A percentile compares a stretch with the other conserved stretches of the same genome.
These are phyloP conservation scores for Corythucha ciliata DNA, from an alignment of 2,888 invertebrate genomes.

Conservation along the genomic window DNA sequence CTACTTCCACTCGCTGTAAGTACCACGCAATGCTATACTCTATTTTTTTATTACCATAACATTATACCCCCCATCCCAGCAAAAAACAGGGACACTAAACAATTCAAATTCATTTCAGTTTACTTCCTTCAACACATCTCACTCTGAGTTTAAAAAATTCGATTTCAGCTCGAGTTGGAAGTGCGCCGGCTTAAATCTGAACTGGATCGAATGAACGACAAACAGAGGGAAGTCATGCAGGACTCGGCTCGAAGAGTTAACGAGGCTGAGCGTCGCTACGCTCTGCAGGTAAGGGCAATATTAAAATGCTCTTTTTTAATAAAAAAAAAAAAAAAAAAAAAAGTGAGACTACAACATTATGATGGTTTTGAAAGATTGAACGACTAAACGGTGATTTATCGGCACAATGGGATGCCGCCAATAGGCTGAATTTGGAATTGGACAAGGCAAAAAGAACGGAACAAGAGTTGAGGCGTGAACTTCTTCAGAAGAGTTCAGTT, in stretches of 20 bases:
- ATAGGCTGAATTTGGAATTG: constrained; percentile 64
- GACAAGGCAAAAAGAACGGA: constrained; percentile 71
- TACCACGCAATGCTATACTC: constrained; percentile 13
- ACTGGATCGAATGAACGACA: constrained; percentile 63
- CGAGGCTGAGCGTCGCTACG: constrained; percentile 44
- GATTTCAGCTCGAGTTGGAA: constrained; percentile 59
- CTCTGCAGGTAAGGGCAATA: constrained; percentile 28
- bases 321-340: no score
- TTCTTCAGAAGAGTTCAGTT: constrained; percentile 62
- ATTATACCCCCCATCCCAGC: neutral
- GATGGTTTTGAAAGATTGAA: constrained; percentile 55
- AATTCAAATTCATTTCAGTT: neutral
- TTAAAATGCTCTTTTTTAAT: neutral
- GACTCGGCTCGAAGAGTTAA: constrained; percentile 49
- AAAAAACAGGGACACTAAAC: neutral
- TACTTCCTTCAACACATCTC: neutral
- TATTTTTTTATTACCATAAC: constrained; percentile 10
- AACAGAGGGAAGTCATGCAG: constrained; percentile 62
- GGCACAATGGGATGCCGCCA: constrained; percentile 69
- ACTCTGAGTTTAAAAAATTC: neutral
- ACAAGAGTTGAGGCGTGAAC: constrained; percentile 63
- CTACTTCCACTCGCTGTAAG: constrained; percentile 27
- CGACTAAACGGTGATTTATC: constrained; percentile 69
- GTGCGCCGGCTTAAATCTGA: constrained; percentile 66
- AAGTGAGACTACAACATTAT: no score